A percentile compares a stretch with the other conserved stretches of the same genome.
Evolutionary conservation across 2,797 vertebrate species (phyloP).

Genomic region (Chloroceryle amazona): DNA sequence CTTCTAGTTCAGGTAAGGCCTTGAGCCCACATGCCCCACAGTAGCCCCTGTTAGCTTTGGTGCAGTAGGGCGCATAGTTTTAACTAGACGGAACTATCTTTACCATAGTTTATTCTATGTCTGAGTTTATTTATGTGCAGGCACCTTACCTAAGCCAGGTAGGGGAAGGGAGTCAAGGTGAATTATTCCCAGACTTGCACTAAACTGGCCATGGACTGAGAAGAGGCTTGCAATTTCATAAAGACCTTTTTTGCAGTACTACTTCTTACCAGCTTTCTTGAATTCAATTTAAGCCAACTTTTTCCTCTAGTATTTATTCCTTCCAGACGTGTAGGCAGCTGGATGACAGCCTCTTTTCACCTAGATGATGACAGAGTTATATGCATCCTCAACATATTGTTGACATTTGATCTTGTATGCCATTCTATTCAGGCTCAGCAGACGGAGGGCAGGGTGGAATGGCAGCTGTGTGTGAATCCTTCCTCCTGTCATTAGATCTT

Average conservation of each 20-base stretch:
- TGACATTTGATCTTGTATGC: slow-evolving; percentile 63
- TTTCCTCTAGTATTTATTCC: slow-evolving; percentile 19
- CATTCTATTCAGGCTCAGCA: background rate
- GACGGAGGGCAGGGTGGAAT: background rate
- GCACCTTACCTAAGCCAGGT: background rate
- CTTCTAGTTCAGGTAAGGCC: background rate
- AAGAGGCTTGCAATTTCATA: background rate
- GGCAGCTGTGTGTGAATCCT: background rate
- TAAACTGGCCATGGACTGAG: background rate
- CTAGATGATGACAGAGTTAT: background rate
- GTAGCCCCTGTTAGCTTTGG: background rate
- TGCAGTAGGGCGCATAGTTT: background rate
- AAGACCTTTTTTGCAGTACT: background rate
- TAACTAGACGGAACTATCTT: background rate
- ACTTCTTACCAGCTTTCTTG: background rate
- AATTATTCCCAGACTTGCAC: background rate
- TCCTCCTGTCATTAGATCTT: slow-evolving; percentile 51
- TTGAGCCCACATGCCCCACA: background rate
- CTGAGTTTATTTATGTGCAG: background rate
- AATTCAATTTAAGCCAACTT: slow-evolving; percentile 15
- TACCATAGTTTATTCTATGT: background rate
- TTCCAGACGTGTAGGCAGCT: slow-evolving; percentile 59
- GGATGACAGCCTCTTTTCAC: slow-evolving; percentile 56
- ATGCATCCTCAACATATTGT: slow-evolving; percentile 9
- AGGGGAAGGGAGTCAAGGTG: background rate